Evolutionary conservation across 2,888 invertebrate genomes (phyloP).

Genomic region (Sinhomidia bicolor): DNA sequence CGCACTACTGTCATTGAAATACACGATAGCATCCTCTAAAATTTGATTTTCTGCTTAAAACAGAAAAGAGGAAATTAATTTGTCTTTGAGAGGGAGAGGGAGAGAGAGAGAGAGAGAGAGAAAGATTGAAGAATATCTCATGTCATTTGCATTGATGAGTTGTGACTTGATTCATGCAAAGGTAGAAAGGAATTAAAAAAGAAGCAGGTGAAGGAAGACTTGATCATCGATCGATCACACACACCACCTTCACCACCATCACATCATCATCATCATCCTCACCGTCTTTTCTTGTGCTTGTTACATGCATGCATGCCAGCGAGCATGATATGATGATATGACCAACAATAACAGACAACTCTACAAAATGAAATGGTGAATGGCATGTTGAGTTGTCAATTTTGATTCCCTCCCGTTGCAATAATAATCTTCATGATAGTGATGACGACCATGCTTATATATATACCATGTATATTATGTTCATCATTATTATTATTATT

Average conservation of each 20-base stretch:
- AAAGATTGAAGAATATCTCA: constrained; percentile 38
- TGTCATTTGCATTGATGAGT: constrained; percentile 44
- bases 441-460: too few species aligned
- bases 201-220: constrained; percentile 63
- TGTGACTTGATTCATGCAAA: constrained; percentile 13
- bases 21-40: too few species aligned
- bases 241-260: constrained; percentile 18
- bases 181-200: constrained; percentile 27
- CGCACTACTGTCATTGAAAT: too few species aligned
- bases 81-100: background rate
- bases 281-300: background rate
- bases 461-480: too few species aligned
- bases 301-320: constrained; percentile 27
- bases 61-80: constrained; percentile 42
- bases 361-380: constrained; percentile 47
- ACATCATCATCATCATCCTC: constrained; percentile 9
- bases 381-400: constrained; percentile 73
- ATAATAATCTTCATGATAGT: constrained; percentile 65
- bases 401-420: constrained; percentile 73
- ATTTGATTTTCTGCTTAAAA: background rate
- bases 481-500: constrained; percentile 27
- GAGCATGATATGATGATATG: constrained; percentile 19
- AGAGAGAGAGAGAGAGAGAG: too few species aligned
- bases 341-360: constrained; percentile 52
- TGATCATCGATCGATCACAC: constrained; percentile 62